Percentiles rank a stretch among this genome's conserved stretches.
Conservation (phyloP, 2,797 vertebrate genomes). For the Hephaestus fuliginosus region DNA sequence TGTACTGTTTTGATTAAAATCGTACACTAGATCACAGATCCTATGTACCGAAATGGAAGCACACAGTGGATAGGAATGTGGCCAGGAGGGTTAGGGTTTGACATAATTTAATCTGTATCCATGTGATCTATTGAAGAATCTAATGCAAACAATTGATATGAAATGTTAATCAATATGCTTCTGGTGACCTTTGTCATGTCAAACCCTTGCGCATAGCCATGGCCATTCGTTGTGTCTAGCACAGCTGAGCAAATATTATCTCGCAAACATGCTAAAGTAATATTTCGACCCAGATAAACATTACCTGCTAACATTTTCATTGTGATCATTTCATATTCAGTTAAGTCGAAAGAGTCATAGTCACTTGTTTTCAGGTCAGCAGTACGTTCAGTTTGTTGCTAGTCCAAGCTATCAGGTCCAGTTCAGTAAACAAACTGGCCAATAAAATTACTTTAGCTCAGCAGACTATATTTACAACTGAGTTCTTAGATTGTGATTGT, state of each 20-base stretch:
- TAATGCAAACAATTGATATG: too few species aligned
- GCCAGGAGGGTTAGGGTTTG: neutral
- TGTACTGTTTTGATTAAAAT: neutral
- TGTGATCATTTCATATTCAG: too few species aligned
- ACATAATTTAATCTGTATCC: neutral
- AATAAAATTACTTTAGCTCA: neutral
- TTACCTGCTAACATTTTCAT: neutral
- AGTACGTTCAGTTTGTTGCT: neutral
- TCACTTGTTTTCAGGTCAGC: neutral
- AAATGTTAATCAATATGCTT: too few species aligned
- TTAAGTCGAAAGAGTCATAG: too few species aligned
- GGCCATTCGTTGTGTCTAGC: too few species aligned
- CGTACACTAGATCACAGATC: neutral
- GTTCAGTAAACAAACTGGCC: neutral
- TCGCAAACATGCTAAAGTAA: neutral
- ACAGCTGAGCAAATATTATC: too few species aligned
- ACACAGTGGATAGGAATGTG: neutral
- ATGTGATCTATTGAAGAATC: too few species aligned
- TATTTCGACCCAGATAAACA: neutral
- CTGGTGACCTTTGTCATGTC: too few species aligned
- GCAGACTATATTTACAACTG: neutral
- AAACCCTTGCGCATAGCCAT: too few species aligned
- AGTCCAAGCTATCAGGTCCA: neutral
- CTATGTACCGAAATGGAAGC: neutral
- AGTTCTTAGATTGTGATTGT: neutral